Conservation (phyloP, 2,888 invertebrate species). For the Ptilodon capucinus region DNA sequence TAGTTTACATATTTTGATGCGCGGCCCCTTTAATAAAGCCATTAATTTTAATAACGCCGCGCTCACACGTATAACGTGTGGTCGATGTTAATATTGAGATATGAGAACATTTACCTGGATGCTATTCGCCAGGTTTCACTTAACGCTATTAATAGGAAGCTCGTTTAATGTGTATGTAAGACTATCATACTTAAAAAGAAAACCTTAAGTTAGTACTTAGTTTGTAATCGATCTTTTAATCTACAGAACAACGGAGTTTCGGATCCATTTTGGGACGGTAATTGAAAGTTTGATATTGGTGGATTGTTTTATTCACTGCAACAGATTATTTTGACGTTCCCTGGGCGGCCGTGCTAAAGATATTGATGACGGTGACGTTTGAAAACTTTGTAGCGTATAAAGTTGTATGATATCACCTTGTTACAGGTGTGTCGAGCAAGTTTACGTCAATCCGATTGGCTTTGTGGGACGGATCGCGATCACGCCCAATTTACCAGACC, state of each 20-base stretch:
- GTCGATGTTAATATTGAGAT: constrained; percentile 37
- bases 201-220: too few species aligned
- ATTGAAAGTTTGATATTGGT: too few species aligned
- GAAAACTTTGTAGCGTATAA: not conserved
- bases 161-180: too few species aligned
- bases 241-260: too few species aligned
- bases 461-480: constrained; percentile 15
- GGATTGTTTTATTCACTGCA: too few species aligned
- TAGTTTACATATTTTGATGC: constrained; percentile 70
- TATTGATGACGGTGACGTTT: too few species aligned
- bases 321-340: too few species aligned
- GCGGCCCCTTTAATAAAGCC: constrained; percentile 60
- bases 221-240: too few species aligned
- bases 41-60: constrained; percentile 67
- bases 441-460: constrained; percentile 16
- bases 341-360: too few species aligned
- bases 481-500: constrained; percentile 11
- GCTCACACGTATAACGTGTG: constrained; percentile 40
- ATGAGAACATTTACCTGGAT: not conserved
- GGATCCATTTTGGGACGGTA: too few species aligned
- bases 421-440: constrained; percentile 18
- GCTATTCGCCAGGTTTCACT: constrained; percentile 1
- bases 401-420: constrained; percentile 5
- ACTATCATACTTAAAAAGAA: too few species aligned
- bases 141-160: constrained; percentile 14